Base-by-base conservation (phyloP, 2,797 vertebrate species). In the Thripadectes ignobilis region DNA sequence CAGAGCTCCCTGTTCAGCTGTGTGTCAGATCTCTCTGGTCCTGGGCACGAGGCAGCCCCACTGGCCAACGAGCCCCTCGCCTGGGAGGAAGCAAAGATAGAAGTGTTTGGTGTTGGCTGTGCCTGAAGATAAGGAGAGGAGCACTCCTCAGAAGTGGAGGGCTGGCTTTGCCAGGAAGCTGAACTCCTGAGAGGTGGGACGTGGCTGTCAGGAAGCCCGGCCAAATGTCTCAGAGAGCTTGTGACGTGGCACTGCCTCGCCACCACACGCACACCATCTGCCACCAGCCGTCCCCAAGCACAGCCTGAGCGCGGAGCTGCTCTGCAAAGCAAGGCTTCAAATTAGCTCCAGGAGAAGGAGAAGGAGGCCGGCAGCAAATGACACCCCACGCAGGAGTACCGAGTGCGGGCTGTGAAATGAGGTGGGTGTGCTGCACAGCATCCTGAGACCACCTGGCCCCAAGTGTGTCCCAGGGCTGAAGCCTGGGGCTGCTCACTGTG, bases 181-280 rank as follows among this genome's bases (percentile, higher is more conserved):
- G 62, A 85, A 49, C 77, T 95, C 88, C 85, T 63, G 90, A 55
- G 77, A n/a, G 80, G 80, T 88, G 92, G 92, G 92, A 92, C 3
- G 4, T 0, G 78, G 95, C 93, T 95, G 93, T 86, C 83, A 87
- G 95, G 92, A 93, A 93, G 88, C 88, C 84, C 1, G 81, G 93
- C 95, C 92, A 92, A 95, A 73, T 69, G 76, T 94, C 94, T 92
- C 52, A 2, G 74, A 45, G 59, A 93, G 85, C 66, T 22, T 58
- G 76, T 95, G 95, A 95, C 58, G 93, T 84, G 95, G 93, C 85
- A 24, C 82, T 83, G 88, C 94, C 51, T 95, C 45, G 3, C 88
- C 88, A 65, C 65, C 91, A 24, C 89, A 77, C 48, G 12, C 89
- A 75, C 84, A 49, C 94, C 92, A 94, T 95, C 90, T 95, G 90